phyloP scores from a whole-genome alignment of 1,140 invertebrate species.

The Aphidius gifuensis region DNA sequence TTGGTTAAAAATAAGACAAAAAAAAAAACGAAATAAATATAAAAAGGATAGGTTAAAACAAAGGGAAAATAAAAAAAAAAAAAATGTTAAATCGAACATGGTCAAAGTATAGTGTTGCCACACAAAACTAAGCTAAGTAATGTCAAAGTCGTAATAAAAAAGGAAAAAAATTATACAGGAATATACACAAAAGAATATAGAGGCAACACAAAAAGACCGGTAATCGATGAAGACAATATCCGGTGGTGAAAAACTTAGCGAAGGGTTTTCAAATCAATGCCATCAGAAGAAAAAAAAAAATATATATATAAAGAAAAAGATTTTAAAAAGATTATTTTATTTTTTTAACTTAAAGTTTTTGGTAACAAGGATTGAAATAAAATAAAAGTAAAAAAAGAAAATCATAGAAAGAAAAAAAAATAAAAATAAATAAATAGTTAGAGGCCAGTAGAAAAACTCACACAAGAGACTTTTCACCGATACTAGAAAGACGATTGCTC shows the following conservation, averaged over 20 bases:
- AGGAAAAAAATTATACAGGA: slow-evolving; percentile 11
- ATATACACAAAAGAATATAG: background rate
- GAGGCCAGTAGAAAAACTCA: slow-evolving; percentile 37
- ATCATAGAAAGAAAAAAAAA: background rate
- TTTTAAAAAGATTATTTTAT: background rate
- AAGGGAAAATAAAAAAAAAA: slow-evolving; percentile 3
- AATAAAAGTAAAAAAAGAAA: background rate
- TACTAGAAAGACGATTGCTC: slow-evolving; percentile 55
- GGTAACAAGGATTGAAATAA: background rate
- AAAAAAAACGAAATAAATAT: background rate
- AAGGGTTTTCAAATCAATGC: too few species aligned
- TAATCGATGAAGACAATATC: slow-evolving; percentile 18
- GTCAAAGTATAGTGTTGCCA: background rate
- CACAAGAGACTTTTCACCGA: slow-evolving; percentile 55
- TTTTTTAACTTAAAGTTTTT: background rate
- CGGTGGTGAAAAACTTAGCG: slow-evolving; percentile 3
- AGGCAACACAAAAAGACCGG: slow-evolving; percentile 2
- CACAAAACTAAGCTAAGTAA: background rate
- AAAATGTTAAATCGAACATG: background rate
- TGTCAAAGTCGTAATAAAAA: background rate
- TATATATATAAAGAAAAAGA: background rate
- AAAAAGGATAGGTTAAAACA: slow-evolving; percentile 13
- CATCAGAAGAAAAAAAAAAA: background rate
- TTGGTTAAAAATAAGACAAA: slow-evolving; percentile 13
- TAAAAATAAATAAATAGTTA: slow-evolving; percentile 1